These are phyloP conservation scores for Myotis davidii DNA, from an alignment of 2,113 vertebrate species.

Conservation along the genomic window DNA sequence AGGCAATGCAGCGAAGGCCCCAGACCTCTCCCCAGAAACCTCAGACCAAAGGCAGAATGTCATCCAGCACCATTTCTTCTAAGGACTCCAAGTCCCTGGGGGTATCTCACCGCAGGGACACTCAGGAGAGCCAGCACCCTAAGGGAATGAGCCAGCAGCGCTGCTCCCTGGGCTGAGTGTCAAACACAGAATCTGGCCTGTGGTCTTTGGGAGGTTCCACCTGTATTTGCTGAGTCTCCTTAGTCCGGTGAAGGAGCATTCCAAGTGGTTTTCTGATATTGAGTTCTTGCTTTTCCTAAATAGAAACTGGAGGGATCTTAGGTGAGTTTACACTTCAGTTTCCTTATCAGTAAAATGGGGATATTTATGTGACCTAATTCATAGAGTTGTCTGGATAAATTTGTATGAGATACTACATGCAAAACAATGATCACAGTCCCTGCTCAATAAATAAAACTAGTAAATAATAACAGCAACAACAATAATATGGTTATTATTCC, in stretches of 20 bases:
- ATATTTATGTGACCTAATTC: not conserved
- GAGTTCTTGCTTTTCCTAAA: not conserved
- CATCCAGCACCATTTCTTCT: not conserved
- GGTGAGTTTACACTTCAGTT: not conserved
- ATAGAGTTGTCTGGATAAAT: not conserved
- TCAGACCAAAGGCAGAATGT: not conserved
- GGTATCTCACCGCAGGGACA: rapidly evolving
- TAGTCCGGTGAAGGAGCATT: not conserved
- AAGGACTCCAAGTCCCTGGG: not conserved
- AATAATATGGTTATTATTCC: not conserved
- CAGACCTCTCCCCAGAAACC: not conserved
- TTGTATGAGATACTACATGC: not conserved
- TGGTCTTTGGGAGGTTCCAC: rapidly evolving
- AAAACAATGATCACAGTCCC: not conserved
- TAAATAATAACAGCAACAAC: not conserved
- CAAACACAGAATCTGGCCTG: not conserved
- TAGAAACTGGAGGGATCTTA: not conserved
- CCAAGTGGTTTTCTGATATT: not conserved
- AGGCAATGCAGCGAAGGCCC: rapidly evolving
- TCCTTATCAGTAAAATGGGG: not conserved
- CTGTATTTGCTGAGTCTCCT: not conserved
- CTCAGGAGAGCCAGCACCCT: rapidly evolving
- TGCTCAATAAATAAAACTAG: not conserved
- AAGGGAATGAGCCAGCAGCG: too few species aligned
- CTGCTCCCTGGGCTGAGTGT: rapidly evolving